A percentile compares a stretch with the other conserved stretches of the same genome.
phyloP scores from a whole-genome alignment of 2,888 invertebrate species.

The Noctuana brunneofusca region DNA sequence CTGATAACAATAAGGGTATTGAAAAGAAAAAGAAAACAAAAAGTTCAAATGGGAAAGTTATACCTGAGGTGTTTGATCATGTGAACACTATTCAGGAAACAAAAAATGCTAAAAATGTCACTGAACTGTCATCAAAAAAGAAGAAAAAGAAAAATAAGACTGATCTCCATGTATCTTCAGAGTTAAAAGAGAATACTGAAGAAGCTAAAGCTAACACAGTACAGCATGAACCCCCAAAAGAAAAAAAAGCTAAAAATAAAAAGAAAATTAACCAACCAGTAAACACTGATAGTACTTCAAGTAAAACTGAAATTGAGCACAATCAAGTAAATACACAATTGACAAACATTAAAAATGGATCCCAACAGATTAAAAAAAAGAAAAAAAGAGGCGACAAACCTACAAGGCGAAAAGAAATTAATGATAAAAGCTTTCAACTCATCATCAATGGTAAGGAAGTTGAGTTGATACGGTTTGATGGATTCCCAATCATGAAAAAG shows the following conservation, averaged over 20 bases:
- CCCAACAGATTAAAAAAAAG: slow-evolving; percentile 39
- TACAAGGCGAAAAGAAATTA: slow-evolving; percentile 70
- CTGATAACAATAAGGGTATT: slow-evolving; percentile 7
- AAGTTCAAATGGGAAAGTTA: slow-evolving; percentile 18
- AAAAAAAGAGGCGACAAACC: slow-evolving; percentile 53
- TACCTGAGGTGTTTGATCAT: background rate
- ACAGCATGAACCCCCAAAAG: slow-evolving; percentile 17
- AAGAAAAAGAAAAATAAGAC: slow-evolving; percentile 43
- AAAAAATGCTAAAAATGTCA: slow-evolving; percentile 18
- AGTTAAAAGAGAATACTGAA: slow-evolving; percentile 20
- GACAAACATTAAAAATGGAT: slow-evolving; percentile 15
- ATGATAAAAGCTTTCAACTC: slow-evolving; percentile 75
- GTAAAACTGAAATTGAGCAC: background rate
- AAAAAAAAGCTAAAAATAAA: slow-evolving; percentile 30
- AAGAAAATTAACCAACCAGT: slow-evolving; percentile 25
- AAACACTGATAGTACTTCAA: background rate
- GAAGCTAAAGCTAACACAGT: background rate
- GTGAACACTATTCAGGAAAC: slow-evolving; percentile 26
- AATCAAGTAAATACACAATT: background rate
- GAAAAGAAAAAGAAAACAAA: slow-evolving; percentile 7
- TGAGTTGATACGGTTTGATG: slow-evolving; percentile 85
- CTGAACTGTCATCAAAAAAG: slow-evolving; percentile 39
- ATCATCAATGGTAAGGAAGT: slow-evolving; percentile 85
- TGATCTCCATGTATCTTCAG: background rate
- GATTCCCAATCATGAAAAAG: slow-evolving; percentile 87